phyloP scores from a whole-genome alignment of 2,797 vertebrate species.

The Lagodon rhomboides region DNA sequence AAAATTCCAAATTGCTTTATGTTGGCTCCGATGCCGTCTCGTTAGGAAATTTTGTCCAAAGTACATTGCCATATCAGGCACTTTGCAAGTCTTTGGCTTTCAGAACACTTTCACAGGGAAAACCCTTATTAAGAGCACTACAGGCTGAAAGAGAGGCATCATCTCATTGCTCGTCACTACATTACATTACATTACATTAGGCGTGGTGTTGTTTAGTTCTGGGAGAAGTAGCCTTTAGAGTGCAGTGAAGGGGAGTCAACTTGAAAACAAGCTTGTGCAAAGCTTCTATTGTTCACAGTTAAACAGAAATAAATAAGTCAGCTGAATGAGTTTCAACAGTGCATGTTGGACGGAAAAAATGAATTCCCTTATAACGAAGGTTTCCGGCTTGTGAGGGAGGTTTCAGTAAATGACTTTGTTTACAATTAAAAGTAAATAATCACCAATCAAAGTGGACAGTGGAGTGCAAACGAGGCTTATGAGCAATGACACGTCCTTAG shows the following conservation, averaged over 20 bases:
- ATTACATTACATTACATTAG: conserved; percentile 39
- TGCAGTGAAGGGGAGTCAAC: conserved; percentile 43
- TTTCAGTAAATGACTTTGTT: conserved; percentile 42
- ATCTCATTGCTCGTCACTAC: conserved; percentile 55
- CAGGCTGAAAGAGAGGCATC: conserved; percentile 74
- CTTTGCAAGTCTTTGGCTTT: conserved; percentile 85
- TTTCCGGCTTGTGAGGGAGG: conserved; percentile 37
- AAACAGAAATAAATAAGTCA: conserved; percentile 74
- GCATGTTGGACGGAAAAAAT: conserved; percentile 60
- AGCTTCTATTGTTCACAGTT: conserved; percentile 72
- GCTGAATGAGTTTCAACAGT: conserved; percentile 66
- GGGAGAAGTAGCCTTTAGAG: conserved; percentile 47
- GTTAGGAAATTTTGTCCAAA: conserved; percentile 51
- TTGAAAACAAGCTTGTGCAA: conserved; percentile 50
- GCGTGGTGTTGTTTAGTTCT: conserved; percentile 39
- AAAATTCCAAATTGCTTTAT: conserved; percentile 5
- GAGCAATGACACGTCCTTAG: conserved; percentile 61
- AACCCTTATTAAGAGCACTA: conserved; percentile 75
- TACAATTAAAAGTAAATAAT: conserved; percentile 43
- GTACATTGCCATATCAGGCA: conserved; percentile 80
- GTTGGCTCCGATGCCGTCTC: conserved; percentile 31
- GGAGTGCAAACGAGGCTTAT: conserved; percentile 63
- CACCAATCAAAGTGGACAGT: conserved; percentile 35
- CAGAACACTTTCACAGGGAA: conserved; percentile 69
- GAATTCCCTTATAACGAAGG: conserved; percentile 43